Evolutionary conservation across 2,888 invertebrate genomes (phyloP), one percentile per base, ranked within the genome.

Genomic region (Rhopalosiphum nymphaeae): DNA sequence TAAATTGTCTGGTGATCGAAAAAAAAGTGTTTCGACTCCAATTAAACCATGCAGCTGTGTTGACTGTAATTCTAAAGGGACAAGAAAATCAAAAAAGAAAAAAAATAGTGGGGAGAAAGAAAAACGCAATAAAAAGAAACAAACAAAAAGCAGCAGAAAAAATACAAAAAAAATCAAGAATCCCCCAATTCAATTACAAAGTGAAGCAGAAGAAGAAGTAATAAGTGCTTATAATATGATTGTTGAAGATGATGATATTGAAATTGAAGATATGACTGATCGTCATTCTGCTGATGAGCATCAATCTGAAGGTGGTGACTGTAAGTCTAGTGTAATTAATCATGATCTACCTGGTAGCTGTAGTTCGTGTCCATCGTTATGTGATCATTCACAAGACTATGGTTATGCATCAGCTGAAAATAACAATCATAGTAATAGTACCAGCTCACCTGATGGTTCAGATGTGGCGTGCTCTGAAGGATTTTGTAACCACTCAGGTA

Each of bases 391-490:
- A 46, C 94, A 91, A 85, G 95, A 95, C 92, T 95, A 94, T 87
- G 95, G 95, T 26, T 95, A 95, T 84, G 94, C 94, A 67, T 95
- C 95, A 13, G 94, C 95, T 29, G 95, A 95, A 93, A 95, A 95
- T 92, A 95, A 94, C 61, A 93, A 94, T 36, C 93, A 95, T 78
- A 94, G 91, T 86, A 95, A 92, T 56, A 94, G 92, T 95, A 97
- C 97, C 95, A 98, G 98, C 95, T 98, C 98, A 9, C 98, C 98
- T 0, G 98, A 98, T 95, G 98, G 98, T 57, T 98, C 98, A 0
- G 98, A 98, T 95, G 97, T 98, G 93, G 98, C 98, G 1, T 99
- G 98, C 96, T 98, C 98, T 0, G 98, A 98, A 95, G 98, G 98
- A 86, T 98, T 98, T 96, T 98, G 98, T 96, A 98, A 98, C 96